Percentiles rank a stretch among this genome's conserved stretches.
These are phyloP conservation scores for Leucoraja erinaceus DNA, from an alignment of 2,113 vertebrate species.

Conservation along the genomic window DNA sequence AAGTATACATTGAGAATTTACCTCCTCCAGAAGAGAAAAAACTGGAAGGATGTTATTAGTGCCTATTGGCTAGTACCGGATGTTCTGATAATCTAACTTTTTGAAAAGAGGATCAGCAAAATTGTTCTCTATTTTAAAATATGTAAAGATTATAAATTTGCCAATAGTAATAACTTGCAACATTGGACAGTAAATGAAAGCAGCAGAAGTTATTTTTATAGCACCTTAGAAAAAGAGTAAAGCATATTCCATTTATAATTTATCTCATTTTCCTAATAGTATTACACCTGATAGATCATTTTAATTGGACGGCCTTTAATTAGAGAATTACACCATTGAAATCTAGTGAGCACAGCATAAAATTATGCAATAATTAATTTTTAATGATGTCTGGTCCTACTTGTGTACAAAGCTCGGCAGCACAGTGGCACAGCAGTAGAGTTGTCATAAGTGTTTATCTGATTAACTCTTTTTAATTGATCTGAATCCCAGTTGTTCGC, in stretches of 20 bases:
- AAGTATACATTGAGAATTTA: neutral
- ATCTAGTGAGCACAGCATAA: too few relatives aligned
- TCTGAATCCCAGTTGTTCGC: neutral
- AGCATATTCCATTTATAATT: neutral
- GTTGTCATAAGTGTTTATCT: too few relatives aligned
- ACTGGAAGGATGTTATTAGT: neutral
- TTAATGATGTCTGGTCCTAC: too few relatives aligned
- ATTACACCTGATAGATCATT: neutral
- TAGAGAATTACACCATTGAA: neutral
- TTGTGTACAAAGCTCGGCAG: too few relatives aligned
- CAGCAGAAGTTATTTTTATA: neutral
- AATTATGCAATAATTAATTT: too few relatives aligned
- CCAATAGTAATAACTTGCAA: neutral
- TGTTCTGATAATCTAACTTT: too few relatives aligned
- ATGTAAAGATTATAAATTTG: neutral
- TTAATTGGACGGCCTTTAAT: neutral
- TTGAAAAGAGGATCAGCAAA: too few relatives aligned
- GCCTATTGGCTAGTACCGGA: neutral
- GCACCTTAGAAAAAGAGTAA: neutral
- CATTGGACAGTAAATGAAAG: neutral
- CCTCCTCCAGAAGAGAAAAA: neutral
- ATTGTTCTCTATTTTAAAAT: neutral
- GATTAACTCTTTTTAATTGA: too few relatives aligned
- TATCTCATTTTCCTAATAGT: neutral
- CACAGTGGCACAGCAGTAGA: too few relatives aligned